A percentile compares a stretch with the other conserved stretches of the same genome.
Conservation (phyloP, 1,140 invertebrate genomes). For the Antheraea pernyi region DNA sequence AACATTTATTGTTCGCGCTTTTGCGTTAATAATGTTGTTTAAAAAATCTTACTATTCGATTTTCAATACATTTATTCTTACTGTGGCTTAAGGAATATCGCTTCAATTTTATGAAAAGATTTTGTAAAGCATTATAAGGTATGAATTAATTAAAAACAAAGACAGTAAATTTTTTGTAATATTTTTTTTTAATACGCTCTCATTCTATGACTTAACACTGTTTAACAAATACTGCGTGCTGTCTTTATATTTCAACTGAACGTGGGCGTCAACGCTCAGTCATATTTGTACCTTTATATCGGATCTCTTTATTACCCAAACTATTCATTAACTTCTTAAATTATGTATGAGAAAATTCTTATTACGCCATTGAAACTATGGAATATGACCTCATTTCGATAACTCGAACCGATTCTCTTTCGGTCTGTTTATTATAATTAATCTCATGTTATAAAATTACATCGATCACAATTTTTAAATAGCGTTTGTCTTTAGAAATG, state of each 20-base stretch:
- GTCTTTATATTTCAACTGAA: constrained; percentile 26
- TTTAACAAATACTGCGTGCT: constrained; percentile 12
- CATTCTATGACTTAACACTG: constrained; percentile 6
- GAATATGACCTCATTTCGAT: constrained; percentile 28
- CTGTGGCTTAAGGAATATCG: too few relatives aligned
- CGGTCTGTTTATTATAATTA: constrained; percentile 34
- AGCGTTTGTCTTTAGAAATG: constrained; percentile 24
- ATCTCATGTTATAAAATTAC: constrained; percentile 24
- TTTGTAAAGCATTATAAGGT: too few relatives aligned
- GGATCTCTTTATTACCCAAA: constrained; percentile 33
- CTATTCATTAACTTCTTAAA: constrained; percentile 30
- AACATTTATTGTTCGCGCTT: too few relatives aligned
- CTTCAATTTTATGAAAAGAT: too few relatives aligned
- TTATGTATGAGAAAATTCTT: constrained; percentile 29
- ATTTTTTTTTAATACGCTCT: not conserved
- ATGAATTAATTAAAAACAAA: too few relatives aligned
- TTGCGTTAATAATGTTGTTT: too few relatives aligned
- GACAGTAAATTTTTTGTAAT: too few relatives aligned
- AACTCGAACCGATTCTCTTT: constrained; percentile 13
- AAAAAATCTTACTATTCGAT: too few relatives aligned
- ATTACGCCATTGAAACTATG: constrained; percentile 25
- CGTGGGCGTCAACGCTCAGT: constrained; percentile 36
- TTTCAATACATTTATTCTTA: too few relatives aligned
- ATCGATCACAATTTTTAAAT: constrained; percentile 37
- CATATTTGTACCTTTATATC: constrained; percentile 33